A percentile compares a stretch with the other conserved stretches of the same genome.
These are phyloP conservation scores for Himalopsyche anomala DNA, from an alignment of 2,888 invertebrate genomes.

Conservation along the genomic window DNA sequence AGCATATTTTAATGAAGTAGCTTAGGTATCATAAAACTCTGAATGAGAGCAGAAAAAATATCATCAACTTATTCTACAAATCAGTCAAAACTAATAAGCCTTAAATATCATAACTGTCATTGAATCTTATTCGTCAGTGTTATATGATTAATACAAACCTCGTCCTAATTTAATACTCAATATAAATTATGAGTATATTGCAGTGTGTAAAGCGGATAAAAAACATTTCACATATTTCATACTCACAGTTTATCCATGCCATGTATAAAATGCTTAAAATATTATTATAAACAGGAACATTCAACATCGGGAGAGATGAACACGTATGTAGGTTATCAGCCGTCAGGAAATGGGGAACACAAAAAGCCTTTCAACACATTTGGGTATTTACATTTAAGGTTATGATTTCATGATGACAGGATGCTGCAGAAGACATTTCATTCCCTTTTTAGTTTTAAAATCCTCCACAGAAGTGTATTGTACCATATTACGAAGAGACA, in stretches of 20 bases:
- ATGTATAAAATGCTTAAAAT: conserved; percentile 41
- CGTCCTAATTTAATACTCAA: background rate
- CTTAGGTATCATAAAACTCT: too few relatives aligned
- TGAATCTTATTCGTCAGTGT: too few relatives aligned
- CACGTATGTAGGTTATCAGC: conserved; percentile 37
- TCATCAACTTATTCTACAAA: too few relatives aligned
- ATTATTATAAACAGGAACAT: conserved; percentile 32
- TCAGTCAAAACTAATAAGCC: too few relatives aligned
- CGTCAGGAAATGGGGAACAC: conserved; percentile 37
- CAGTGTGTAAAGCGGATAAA: conserved; percentile 11
- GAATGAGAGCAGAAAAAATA: too few relatives aligned
- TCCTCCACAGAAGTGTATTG: background rate
- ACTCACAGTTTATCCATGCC: conserved; percentile 40
- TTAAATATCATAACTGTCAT: too few relatives aligned
- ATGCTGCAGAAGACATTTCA: conserved; percentile 31
- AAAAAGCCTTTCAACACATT: conserved; percentile 40
- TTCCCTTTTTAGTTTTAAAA: conserved; percentile 36
- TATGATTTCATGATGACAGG: conserved; percentile 36
- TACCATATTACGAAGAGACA: background rate
- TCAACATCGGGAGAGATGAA: conserved; percentile 23
- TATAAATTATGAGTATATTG: background rate
- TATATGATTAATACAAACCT: background rate
- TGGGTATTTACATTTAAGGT: conserved; percentile 42
- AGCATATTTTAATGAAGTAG: too few relatives aligned
- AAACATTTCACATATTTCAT: conserved; percentile 28